Evolutionary conservation across 2,797 vertebrate species (phyloP).

Genomic region (Sebastes hubbsi): DNA sequence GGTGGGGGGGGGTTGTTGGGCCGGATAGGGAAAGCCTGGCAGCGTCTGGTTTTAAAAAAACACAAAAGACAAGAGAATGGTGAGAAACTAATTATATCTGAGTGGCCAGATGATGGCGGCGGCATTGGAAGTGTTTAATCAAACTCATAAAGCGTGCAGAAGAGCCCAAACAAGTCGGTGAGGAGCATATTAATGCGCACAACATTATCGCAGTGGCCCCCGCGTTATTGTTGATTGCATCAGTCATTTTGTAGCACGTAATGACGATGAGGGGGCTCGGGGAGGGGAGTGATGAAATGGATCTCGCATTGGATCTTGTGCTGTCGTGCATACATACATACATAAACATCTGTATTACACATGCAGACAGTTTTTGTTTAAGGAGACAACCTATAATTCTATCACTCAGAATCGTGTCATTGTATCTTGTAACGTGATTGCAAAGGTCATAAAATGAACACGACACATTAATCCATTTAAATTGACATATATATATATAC

Average conservation of each 20-base stretch:
- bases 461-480: background rate
- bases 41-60: constrained; percentile 4
- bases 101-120: constrained; percentile 72
- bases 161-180: constrained; percentile 65
- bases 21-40: background rate
- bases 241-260: constrained; percentile 45
- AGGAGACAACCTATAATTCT: background rate
- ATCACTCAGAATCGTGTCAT: background rate
- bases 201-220: constrained; percentile 24
- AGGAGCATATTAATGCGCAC: constrained; percentile 67
- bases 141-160: constrained; percentile 71
- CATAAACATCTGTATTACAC: background rate
- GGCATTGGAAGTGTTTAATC: constrained; percentile 78
- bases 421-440: background rate
- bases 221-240: constrained; percentile 57
- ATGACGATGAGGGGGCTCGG: constrained; percentile 2
- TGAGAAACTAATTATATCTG: constrained; percentile 74
- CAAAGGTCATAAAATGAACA: background rate
- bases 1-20: no score
- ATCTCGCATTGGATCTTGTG: constrained; percentile 13
- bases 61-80: constrained; percentile 52
- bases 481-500: background rate
- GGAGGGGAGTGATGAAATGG: constrained; percentile 38
- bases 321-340: background rate
- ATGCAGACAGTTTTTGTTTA: background rate